Evolutionary conservation across 2,797 vertebrate species (phyloP), one percentile per base, ranked within the genome.

Genomic region (Chrysocyon brachyurus): DNA sequence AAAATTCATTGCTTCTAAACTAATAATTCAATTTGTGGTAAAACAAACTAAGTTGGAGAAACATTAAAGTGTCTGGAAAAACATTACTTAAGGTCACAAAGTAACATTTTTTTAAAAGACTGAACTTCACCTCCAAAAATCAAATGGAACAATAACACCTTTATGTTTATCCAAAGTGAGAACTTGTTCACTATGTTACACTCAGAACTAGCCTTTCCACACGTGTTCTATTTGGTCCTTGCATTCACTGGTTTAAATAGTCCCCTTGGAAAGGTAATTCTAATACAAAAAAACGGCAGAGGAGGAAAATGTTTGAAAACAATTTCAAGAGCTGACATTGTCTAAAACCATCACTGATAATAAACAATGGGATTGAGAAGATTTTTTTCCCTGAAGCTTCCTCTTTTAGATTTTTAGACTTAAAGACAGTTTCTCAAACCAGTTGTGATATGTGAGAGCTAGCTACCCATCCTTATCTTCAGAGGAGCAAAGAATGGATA

Each of bases 221-320:
- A 78, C 1, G 9, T 85, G 73, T 94, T 98, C 54, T 82, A 56
- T 94, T 97, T 97, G 87, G 72, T 96, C 92, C 36, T 93, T 97
- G 40, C 3, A 46, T 31, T 79, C 46, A 33, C 1, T 54, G 22
- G 92, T 54, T 94, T 46, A 96, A 78, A 90, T 46, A 91, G 10
- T 94, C 26, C 17, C 14, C 5, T 82, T 91, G 40, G 73, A 82
- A 59, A 95, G 40, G 73, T 73, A 87, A 90, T 78, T 90, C 24
- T 93, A 94, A 82, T 22, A 21, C 1, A 82, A 64, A 63, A 70
- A 93, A 87, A 90, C 28, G 56, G 33, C 4, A 73, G 36, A 84
- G 19, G 7, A 84, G 24, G 14, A 96, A 95, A 91, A 85, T 4
- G 2, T 78, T 97, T 68, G 54, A 28, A 68, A 96, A 95, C 22